Conservation (phyloP, 1,140 invertebrate genomes). For the Pissodes strobi region DNA sequence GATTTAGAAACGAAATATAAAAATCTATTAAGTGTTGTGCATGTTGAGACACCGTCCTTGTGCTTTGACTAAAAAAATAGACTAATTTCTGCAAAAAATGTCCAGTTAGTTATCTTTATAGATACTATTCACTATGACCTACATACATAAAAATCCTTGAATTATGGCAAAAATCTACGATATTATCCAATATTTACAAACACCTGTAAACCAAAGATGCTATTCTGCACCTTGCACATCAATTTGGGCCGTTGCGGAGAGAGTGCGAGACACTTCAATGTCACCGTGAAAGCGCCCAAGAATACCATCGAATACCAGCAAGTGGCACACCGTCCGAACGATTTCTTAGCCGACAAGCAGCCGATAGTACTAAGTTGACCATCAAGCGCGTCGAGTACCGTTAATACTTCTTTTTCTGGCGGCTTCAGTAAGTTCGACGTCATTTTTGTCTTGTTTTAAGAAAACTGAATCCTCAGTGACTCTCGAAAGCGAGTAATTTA, state of each 20-base stretch:
- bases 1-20: too few species aligned
- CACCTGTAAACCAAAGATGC: constrained; percentile 8
- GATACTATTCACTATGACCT: too few species aligned
- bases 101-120: too few species aligned
- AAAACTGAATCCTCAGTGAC: too few species aligned
- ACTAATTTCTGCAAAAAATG: too few species aligned
- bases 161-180: not conserved
- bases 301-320: constrained; percentile 35
- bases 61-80: too few species aligned
- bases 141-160: not conserved
- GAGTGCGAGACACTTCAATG: constrained; percentile 31
- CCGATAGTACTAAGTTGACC: constrained; percentile 30
- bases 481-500: too few species aligned
- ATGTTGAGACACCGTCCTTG: too few species aligned
- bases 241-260: constrained; percentile 28
- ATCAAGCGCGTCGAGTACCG: constrained; percentile 24
- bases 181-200: not conserved
- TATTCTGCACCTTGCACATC: constrained; percentile 13
- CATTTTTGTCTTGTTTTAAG: too few species aligned
- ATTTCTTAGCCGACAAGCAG: constrained; percentile 12
- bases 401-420: constrained; percentile 14
- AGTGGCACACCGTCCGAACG: constrained; percentile 37
- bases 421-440: not conserved
- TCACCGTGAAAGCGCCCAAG: constrained; percentile 38
- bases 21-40: too few species aligned